phyloP scores from a whole-genome alignment of 1,140 invertebrate genomes.

The Trichomalopsis sarcophagae region DNA sequence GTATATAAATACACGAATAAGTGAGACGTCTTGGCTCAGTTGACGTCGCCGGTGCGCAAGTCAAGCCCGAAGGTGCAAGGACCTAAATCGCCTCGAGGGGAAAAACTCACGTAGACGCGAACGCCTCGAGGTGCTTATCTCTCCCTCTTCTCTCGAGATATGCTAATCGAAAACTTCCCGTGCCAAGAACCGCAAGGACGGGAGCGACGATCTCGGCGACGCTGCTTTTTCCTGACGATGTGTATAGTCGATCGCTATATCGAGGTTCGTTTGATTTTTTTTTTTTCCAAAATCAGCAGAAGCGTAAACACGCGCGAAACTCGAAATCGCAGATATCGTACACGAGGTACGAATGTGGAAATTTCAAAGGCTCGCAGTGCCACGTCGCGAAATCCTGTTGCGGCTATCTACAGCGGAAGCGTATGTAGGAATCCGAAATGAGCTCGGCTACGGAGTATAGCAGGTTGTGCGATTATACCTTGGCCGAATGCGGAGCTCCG shows the following conservation, averaged over 20 bases:
- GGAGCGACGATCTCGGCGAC: background rate
- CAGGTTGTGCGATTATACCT: slow-evolving; percentile 60
- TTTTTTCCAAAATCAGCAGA: background rate
- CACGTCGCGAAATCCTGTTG: background rate
- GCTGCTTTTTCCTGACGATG: background rate
- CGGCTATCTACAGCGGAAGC: background rate
- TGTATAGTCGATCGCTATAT: background rate
- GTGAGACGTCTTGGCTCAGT: background rate
- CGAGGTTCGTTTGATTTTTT: too few species aligned
- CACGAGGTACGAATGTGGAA: background rate
- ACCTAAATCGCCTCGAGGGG: background rate
- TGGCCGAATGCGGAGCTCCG: slow-evolving; percentile 67
- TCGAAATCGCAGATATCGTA: background rate
- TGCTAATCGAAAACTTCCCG: slow-evolving; percentile 33
- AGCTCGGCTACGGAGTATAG: slow-evolving; percentile 33
- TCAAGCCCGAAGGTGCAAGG: background rate
- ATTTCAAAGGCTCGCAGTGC: background rate
- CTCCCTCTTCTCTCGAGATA: background rate
- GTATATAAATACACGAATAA: background rate
- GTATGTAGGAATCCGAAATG: background rate
- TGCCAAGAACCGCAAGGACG: background rate
- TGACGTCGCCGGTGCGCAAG: background rate
- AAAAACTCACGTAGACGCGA: background rate
- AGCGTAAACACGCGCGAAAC: background rate
- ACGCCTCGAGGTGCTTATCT: background rate